These are phyloP conservation scores for Steatocranus sp. DNA, from an alignment of 2,797 vertebrate genomes.

Conservation along the genomic window DNA sequence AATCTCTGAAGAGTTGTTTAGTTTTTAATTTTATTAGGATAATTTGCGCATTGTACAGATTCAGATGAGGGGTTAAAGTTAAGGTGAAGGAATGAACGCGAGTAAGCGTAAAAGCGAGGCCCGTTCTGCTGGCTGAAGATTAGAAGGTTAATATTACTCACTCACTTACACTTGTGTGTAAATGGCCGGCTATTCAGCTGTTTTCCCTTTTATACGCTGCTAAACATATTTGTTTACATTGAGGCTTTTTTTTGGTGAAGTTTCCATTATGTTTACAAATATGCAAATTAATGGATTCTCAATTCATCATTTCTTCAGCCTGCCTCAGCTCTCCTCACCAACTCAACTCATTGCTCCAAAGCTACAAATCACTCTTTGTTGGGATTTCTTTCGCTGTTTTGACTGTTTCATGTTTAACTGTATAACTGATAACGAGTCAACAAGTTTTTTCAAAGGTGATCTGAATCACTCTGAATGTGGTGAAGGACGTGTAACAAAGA, in stretches of 20 bases:
- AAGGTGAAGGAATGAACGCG: not conserved
- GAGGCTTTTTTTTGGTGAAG: accelerated
- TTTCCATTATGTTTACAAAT: not conserved
- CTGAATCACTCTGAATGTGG: not conserved
- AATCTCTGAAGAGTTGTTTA: not conserved
- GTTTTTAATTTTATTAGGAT: not conserved
- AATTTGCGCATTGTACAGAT: not conserved
- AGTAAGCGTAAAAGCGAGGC: not conserved
- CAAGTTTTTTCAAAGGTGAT: not conserved
- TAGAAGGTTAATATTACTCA: not conserved
- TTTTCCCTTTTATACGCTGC: not conserved
- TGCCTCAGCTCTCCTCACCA: not conserved
- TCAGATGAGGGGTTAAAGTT: accelerated
- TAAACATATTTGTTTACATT: not conserved
- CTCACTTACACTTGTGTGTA: not conserved
- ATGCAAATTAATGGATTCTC: not conserved
- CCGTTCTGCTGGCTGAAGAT: not conserved
- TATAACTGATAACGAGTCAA: not conserved
- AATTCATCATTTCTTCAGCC: not conserved
- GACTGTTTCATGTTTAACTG: not conserved
- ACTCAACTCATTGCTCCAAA: not conserved
- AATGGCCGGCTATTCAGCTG: not conserved
- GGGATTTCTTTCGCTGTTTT: not conserved
- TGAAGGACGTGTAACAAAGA: not conserved
- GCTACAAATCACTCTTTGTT: not conserved